Evolutionary conservation across 2,888 invertebrate species (phyloP).

Genomic region (Balanococcus diminutus): DNA sequence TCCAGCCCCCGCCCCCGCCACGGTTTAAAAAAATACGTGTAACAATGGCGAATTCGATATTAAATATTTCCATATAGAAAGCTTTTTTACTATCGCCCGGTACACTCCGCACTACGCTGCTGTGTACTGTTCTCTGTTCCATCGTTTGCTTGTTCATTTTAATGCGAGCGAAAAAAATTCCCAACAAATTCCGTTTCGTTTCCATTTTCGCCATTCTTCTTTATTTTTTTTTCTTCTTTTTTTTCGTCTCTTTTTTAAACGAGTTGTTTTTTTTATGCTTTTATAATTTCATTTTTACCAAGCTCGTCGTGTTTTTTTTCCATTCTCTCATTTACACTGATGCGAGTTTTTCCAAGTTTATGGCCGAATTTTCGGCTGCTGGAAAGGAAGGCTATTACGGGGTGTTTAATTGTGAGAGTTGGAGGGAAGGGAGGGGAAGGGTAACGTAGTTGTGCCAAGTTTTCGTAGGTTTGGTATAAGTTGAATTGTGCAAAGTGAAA

Average conservation of each 20-base stretch:
- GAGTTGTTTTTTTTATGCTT: slow-evolving; percentile 2
- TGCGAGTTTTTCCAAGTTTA: not conserved
- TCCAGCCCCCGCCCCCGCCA: not conserved
- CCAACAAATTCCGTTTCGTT: slow-evolving; percentile 17
- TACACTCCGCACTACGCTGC: not conserved
- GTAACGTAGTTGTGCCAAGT: no score
- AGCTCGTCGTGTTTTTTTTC: not conserved
- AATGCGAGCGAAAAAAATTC: slow-evolving; percentile 15
- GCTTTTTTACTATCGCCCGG: slow-evolving; percentile 14
- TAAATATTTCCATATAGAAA: slow-evolving; percentile 31
- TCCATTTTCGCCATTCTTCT: not conserved
- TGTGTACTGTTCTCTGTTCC: not conserved
- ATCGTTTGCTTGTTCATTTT: slow-evolving; percentile 1
- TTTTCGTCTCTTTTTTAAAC: not conserved
- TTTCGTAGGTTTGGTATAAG: no score
- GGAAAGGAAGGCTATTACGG: not conserved
- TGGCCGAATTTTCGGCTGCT: not conserved
- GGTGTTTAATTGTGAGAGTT: not conserved
- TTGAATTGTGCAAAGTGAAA: no score
- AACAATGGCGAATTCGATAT: slow-evolving; percentile 31
- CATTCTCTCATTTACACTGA: not conserved
- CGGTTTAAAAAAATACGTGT: not conserved
- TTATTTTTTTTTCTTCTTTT: not conserved
- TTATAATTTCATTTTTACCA: slow-evolving; percentile 3
- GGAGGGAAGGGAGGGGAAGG: not conserved